Base-by-base conservation (phyloP, 30 jellyfish, hydroid and myxozoan species). In the Turritopsis rubra region DNA sequence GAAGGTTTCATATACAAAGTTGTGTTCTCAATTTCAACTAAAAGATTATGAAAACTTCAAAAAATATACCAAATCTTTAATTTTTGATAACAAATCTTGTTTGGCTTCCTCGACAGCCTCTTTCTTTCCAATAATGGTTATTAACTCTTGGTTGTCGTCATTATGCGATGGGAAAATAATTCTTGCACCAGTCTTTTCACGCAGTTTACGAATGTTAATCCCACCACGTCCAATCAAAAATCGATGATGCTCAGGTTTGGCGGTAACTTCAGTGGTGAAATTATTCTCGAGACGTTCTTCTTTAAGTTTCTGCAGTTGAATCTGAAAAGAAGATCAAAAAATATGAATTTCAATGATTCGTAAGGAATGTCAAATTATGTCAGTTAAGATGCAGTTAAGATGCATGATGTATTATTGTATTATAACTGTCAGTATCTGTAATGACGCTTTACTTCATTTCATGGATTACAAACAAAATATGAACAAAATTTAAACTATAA, bases 151-250 rank as follows among this genome's bases (percentile, higher is more conserved):
- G 24, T 88, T 91, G 8, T 95, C 66, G 66, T 92, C 98, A 21
- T 84, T 83, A 17, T 85, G 71, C 20, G 96, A 72, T 25, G 98
- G 98, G 72, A 92, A 92, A 83, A 92, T 66, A 72, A 92, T 88
- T 7, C 96, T 83, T 21, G 96, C 98, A 16, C 98, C 98, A 16
- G 98, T 92, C 71, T 66, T 86, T 30, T 87, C 85, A 23, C 98
- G 98, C 27, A 92, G 95, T 86, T 92, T 88, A 31, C 87, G 82
- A 66, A 92, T 92, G 73, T 92, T 88, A 25, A 87, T 83, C n/a
- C 98, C 98, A 65, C 93, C 93, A 28, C 96, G 96, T 21, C 98
- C 98, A 75, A 92, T 92, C 90, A 92, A 54, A 83, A 87, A 88
- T 25, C 96, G 71, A 75, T 92, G 98, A 53, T 84, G 90, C 80